Percentiles rank a stretch among this genome's conserved stretches.
phyloP scores from a whole-genome alignment of 1,140 invertebrate species.

The Eufriesea mexicana region DNA sequence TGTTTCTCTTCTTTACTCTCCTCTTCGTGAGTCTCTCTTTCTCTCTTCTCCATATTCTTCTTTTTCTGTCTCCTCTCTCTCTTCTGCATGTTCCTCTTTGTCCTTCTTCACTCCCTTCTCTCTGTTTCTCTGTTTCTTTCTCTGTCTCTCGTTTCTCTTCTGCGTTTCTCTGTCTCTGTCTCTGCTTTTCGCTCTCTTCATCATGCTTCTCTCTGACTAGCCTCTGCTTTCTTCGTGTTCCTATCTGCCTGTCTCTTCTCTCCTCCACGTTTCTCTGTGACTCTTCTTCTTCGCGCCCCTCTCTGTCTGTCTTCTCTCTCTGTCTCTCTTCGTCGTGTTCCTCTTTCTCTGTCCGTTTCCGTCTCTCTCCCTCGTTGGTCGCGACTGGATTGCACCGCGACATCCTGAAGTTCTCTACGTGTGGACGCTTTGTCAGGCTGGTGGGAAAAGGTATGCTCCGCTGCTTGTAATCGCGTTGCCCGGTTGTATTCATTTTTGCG shows the following conservation, averaged over 20 bases:
- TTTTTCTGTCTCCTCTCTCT: too few relatives aligned
- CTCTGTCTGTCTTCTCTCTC: not conserved
- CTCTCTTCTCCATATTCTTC: too few relatives aligned
- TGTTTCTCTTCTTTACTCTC: not conserved
- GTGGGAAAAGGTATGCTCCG: conserved; percentile 7
- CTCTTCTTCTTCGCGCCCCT: not conserved
- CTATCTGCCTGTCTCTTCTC: not conserved
- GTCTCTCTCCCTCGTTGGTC: not conserved
- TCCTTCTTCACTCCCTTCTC: too few relatives aligned
- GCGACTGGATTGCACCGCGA: conserved; percentile 4
- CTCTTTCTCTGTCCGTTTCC: not conserved
- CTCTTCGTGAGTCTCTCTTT: too few relatives aligned
- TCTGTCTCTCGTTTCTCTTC: too few relatives aligned
- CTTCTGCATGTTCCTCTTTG: not conserved
- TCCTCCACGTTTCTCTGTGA: too few relatives aligned
- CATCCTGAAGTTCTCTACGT: conserved; percentile 33
- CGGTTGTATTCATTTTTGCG: conserved; percentile 20
- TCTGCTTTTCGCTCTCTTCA: not conserved
- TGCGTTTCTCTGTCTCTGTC: too few relatives aligned
- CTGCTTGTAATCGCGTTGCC: conserved; percentile 13
- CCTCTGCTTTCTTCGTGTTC: not conserved
- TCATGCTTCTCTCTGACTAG: not conserved
- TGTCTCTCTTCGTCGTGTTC: not conserved
- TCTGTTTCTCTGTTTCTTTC: too few relatives aligned
- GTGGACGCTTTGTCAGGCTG: conserved; percentile 30